Evolutionary conservation across 2,797 vertebrate genomes (phyloP), one percentile per base, ranked within the genome.

Genomic region (Alosa sapidissima): DNA sequence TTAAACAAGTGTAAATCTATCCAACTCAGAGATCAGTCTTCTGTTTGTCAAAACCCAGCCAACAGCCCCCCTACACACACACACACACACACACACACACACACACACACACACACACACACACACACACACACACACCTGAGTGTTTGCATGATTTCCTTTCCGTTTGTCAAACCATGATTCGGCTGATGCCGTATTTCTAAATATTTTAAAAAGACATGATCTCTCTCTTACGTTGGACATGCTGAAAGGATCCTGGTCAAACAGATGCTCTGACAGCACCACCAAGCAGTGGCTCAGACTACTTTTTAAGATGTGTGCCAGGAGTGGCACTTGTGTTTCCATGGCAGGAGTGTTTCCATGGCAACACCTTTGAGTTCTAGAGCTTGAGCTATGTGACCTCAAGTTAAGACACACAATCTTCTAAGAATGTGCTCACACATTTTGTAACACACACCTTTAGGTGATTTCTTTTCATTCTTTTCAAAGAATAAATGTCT

Each of bases 1-100:
- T 95, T 94, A 89, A 96, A 87, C 84, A 16, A 81, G 88, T 91
- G 91, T 87, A 90, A 90, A 88, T 85, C 87, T 85, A 89, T 86
- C 87, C 84, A 84, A 52, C 82, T 84, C 33, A 72, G 51, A 21
- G 47, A 83, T 81, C 85, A 75, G 33, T 84, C 49, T 68, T 58
- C 82, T 83, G 58, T 75, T 33, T 75, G 68, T 75, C 19, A 85
- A 72, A 75, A 36, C 83, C 84, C 81, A 8, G 84, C 68, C n/a
- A 81, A 82, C 19, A 21, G 11, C 45, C 62, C 16, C 41, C 16
- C n/a, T 10, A 68, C n/a, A 24, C 62, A 72, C 28, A 33, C 65
- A 72, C 28, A 72, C 55, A 58, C 3, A 58, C 19, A n/a, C 55
- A 21, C 54, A 55, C 54, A 55, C 51, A 54, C 48, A 62, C 19